A percentile compares a stretch with the other conserved stretches of the same genome.
Conservation (phyloP, 2,888 invertebrate genomes). For the Stegana nigrithorax region DNA sequence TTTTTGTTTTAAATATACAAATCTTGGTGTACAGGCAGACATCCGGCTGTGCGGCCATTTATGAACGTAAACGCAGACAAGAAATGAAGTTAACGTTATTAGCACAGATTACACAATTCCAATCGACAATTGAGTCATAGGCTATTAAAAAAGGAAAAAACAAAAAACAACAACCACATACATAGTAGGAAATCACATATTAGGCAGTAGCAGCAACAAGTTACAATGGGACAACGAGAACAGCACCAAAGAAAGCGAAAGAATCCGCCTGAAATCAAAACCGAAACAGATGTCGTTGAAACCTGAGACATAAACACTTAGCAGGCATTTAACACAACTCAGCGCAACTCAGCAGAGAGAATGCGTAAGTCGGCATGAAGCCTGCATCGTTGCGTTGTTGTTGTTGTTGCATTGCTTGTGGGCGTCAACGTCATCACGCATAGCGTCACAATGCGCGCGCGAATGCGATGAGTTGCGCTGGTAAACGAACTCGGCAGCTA, state of each 20-base stretch:
- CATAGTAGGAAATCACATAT: too few relatives aligned
- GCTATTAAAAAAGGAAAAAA: not conserved
- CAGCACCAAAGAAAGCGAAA: too few relatives aligned
- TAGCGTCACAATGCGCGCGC: not conserved
- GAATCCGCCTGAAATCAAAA: too few relatives aligned
- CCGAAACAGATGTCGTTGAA: not conserved
- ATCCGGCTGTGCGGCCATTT: not conserved
- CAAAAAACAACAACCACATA: not conserved
- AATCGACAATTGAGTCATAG: not conserved
- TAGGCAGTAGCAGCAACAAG: too few relatives aligned
- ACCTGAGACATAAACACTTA: not conserved
- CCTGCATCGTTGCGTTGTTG: not conserved
- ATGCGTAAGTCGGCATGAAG: too few relatives aligned
- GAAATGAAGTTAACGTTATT: slow-evolving; percentile 6
- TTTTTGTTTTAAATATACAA: too few relatives aligned
- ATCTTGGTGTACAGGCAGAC: too few relatives aligned
- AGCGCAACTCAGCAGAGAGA: too few relatives aligned
- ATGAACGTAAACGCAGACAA: not conserved
- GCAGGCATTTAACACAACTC: too few relatives aligned
- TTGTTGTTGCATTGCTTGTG: too few relatives aligned
- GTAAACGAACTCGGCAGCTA: too few relatives aligned
- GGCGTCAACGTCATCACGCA: not conserved
- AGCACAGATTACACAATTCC: slow-evolving; percentile 1
- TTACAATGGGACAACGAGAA: too few relatives aligned
- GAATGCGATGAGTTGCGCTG: not conserved